Base-by-base conservation (phyloP, 2,113 vertebrate species). In the Pterocles burchelli region DNA sequence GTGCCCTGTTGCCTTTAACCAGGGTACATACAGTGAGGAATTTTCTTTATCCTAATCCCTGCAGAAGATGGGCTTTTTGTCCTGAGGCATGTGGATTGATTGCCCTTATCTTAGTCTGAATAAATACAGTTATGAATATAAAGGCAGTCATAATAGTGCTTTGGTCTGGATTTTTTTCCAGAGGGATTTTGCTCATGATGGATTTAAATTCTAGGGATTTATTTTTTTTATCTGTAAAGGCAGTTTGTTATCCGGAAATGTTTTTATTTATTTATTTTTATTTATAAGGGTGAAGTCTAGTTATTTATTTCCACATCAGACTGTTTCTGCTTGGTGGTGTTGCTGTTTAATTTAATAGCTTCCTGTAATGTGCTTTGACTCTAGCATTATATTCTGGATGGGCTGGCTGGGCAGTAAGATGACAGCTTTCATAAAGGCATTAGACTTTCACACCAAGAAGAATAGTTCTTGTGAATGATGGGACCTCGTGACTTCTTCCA, bases 191-290 rank as follows among this genome's bases (percentile, higher is more conserved):
- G 26, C 67, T 93, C 5, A 0, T 29, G 83, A 91, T 78, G 78
- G 74, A 86, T 96, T 96, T 95, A 95, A 95, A 85, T 86, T 89
- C 80, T 72, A 58, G 77, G 74, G 91, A 85, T 96, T 95, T 96
- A 66, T 43, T 79, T 85, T 76, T 65, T 95, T 93, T 93, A 94
- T 90, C 94, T 80, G 88, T 18, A 79, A 76, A 74, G 75, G 43
- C 29, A 4, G 73, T 95, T 95, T 95, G 34, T 91, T 92, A 63
- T 68, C 88, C 66, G 46, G 48, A 87, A 89, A 51, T 36, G 4
- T 10, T 36, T 65, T 74, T 8, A n/a, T 48, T 90, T 48, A 82
- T 81, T 91, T 79, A 55, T 72, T 90, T 91, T 85, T 93, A 76
- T 97, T 97, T 95, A 83, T 89, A 89, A 63, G 18, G 28, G 55